Evolutionary conservation across 2,113 vertebrate genomes (phyloP).

Genomic region (Melanotaenia duboulayi): DNA sequence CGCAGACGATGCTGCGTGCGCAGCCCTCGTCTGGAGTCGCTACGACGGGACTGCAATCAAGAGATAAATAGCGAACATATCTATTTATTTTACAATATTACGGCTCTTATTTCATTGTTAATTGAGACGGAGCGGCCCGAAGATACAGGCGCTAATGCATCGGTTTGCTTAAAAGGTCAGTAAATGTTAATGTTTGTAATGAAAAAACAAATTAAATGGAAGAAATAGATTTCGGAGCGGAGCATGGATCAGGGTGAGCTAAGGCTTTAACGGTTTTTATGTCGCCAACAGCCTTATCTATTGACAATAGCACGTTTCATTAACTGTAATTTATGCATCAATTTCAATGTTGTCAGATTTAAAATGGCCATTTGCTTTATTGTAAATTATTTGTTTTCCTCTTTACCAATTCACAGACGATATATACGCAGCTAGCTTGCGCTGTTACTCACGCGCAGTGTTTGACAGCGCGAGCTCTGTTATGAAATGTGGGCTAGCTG

Average conservation of each 20-base stretch:
- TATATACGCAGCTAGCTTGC: slow-evolving; percentile 46
- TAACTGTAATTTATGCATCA: background rate
- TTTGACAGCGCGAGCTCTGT: slow-evolving; percentile 16
- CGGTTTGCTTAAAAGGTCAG: slow-evolving; percentile 46
- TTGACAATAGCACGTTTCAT: background rate
- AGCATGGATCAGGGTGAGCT: slow-evolving; percentile 32
- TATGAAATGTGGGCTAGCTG: background rate
- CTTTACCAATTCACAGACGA: slow-evolving; percentile 2
- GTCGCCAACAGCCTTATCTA: background rate
- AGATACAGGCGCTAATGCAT: background rate
- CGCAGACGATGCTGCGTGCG: slow-evolving; percentile 72
- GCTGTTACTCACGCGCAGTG: background rate
- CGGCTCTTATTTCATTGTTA: background rate
- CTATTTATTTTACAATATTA: slow-evolving; percentile 31
- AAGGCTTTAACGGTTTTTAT: background rate
- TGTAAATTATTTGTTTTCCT: background rate
- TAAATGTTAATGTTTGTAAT: background rate
- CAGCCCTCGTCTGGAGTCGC: slow-evolving; percentile 73
- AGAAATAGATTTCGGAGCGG: slow-evolving; percentile 29
- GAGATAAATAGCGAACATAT: slow-evolving; percentile 62
- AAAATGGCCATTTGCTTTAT: background rate
- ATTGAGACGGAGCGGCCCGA: background rate
- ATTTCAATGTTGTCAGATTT: background rate
- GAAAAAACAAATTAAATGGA: background rate
- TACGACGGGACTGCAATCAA: slow-evolving; percentile 55